A percentile compares a stretch with the other conserved stretches of the same genome.
phyloP scores from a whole-genome alignment of 1,140 invertebrate species.

The Sitophilus oryzae region DNA sequence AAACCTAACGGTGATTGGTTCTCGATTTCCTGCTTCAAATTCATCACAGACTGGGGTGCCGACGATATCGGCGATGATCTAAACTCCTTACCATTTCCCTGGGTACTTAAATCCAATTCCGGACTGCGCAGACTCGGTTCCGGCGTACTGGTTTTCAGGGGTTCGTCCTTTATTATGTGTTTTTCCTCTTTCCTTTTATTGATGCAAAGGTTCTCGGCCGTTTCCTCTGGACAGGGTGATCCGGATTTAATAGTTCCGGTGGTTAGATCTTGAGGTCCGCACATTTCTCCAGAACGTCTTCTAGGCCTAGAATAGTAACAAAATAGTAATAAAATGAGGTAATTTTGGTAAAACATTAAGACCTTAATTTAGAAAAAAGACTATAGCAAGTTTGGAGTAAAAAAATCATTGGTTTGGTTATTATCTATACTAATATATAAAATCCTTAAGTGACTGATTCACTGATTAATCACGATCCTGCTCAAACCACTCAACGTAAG shows the following conservation, averaged over 20 bases:
- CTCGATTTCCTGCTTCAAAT: conserved; percentile 46
- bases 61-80: conserved; percentile 47
- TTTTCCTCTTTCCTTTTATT: conserved; percentile 43
- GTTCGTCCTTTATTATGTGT: conserved; percentile 24
- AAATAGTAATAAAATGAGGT: not conserved
- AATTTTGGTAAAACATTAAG: too few species aligned
- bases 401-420: too few species aligned
- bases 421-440: too few species aligned
- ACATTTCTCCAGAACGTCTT: conserved; percentile 68
- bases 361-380: too few species aligned
- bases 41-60: conserved; percentile 45
- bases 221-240: conserved; percentile 32
- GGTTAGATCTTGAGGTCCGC: conserved; percentile 56
- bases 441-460: too few species aligned
- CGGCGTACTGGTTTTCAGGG: conserved; percentile 35
- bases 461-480: too few species aligned
- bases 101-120: conserved; percentile 47
- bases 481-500: too few species aligned
- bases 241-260: conserved; percentile 22
- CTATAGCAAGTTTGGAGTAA: too few species aligned
- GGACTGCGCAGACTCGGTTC: conserved; percentile 43
- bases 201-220: conserved; percentile 48
- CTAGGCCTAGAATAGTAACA: conserved; percentile 51
- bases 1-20: conserved; percentile 57
- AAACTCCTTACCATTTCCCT: conserved; percentile 37